Base-by-base conservation (phyloP, 2,113 vertebrate species). In the Anhinga anhinga region DNA sequence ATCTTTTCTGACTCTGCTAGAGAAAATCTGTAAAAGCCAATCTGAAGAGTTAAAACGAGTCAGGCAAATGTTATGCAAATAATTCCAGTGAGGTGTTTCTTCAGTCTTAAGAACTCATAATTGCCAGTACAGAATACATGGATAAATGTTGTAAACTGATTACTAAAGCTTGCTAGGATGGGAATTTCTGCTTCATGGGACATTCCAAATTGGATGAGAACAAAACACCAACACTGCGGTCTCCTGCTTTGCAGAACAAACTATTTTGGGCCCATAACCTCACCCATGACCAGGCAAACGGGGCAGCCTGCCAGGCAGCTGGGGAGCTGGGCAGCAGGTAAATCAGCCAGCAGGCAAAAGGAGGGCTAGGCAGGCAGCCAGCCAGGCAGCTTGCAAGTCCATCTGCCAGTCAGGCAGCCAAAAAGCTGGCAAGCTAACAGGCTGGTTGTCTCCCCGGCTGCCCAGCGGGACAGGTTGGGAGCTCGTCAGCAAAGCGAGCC, bases 161-260 rank as follows among this genome's bases (percentile, higher is more conserved):
- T 95, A 90, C 55, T 91, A 82, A 93, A 91, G n/a, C 93, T 93
- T 85, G 55, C 91, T 95, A 87, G 63, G 82, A 67, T 93, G 93
- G 78, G 93, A 93, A 83, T 97, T 95, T 96, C 84, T 91, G 82
- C 91, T 97, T 91, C 67, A 4, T 74, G 70, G 74, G 89, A 90
- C 59, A 59, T 63, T 95, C 89, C 78, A 82, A 71, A 87, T 70
- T 97, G 74, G 74, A 88, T 47, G 29, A 62, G 67, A 96, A 49
- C 62, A 77, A 94, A 96, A 88, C 26, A 88, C 34, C 84, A 88
- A 81, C 42, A 26, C 29, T 78, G 32, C 14, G 36, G 67, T 49
- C 72, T 96, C 90, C 89, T 91, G 81, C 86, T 88, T 95, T 91
- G 71, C 78, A 73, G 89, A 88, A 88, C 89, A 96, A 94, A 93